Conservation (phyloP, 2,113 vertebrate genomes). For the Pica pica region DNA sequence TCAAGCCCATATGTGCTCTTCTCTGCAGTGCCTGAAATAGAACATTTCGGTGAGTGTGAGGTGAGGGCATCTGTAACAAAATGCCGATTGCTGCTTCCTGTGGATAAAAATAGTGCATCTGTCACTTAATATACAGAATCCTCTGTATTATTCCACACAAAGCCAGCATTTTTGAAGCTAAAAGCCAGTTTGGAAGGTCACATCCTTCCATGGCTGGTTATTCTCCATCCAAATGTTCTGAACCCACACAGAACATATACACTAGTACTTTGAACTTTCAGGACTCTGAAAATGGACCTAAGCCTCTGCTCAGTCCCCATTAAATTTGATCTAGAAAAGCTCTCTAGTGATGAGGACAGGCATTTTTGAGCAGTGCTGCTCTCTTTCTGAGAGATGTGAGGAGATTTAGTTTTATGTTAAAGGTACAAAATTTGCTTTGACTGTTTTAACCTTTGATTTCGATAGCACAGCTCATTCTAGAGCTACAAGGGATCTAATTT, state of each 20-base stretch:
- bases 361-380: not conserved
- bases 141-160: constrained; percentile 3
- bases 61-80: not conserved
- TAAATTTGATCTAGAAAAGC: not conserved
- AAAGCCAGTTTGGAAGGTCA: constrained; percentile 22
- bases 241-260: not conserved
- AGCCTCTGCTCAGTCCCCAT: not conserved
- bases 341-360: not conserved
- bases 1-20: not conserved
- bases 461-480: not conserved
- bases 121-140: constrained; percentile 7
- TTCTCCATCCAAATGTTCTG: not conserved
- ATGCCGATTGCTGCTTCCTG: constrained; percentile 8
- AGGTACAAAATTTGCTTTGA: not conserved
- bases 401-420: not conserved
- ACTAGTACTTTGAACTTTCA: not conserved
- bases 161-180: not conserved
- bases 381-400: not conserved
- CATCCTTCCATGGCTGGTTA: not conserved
- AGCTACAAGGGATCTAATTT: not conserved
- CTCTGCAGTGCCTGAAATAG: not conserved
- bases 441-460: not conserved
- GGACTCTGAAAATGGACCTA: not conserved
- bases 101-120: not conserved
- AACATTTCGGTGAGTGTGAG: not conserved